Conservation (phyloP, 2,888 invertebrate species). For the Cheilosia vulpina region DNA sequence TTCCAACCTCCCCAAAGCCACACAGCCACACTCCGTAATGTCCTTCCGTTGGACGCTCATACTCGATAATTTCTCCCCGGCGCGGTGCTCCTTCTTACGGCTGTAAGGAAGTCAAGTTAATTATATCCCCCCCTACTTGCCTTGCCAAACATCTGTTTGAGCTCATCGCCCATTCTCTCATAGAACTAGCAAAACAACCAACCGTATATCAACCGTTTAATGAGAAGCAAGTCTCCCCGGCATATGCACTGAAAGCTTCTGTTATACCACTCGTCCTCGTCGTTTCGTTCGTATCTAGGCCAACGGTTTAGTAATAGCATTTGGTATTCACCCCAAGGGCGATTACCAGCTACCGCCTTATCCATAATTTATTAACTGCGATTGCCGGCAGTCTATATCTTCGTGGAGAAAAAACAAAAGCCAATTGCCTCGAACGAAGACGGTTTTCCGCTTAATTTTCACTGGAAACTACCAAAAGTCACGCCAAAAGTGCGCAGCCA, state of each 20-base stretch:
- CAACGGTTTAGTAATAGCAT: constrained; percentile 55
- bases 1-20: neutral
- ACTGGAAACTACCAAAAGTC: constrained; percentile 54
- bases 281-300: constrained; percentile 34
- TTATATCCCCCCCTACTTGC: constrained; percentile 13
- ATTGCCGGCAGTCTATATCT: constrained; percentile 14
- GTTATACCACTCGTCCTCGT: constrained; percentile 6
- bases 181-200: constrained; percentile 54
- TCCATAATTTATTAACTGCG: constrained; percentile 70
- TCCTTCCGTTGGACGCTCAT: neutral
- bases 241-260: constrained; percentile 19
- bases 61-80: neutral
- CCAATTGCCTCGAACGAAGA: constrained; percentile 29
- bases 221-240: neutral
- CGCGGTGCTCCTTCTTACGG: constrained; percentile 18
- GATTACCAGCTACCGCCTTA: constrained; percentile 55
- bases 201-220: neutral
- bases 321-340: constrained; percentile 25
- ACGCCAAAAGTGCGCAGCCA: constrained; percentile 29
- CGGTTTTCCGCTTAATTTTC: constrained; percentile 45
- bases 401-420: neutral
- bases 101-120: constrained; percentile 54
- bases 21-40: neutral
- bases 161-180: constrained; percentile 12
- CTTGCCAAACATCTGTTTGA: constrained; percentile 31